Conservation (phyloP, 1,140 invertebrate genomes). For the Trialeurodes vaporariorum region DNA sequence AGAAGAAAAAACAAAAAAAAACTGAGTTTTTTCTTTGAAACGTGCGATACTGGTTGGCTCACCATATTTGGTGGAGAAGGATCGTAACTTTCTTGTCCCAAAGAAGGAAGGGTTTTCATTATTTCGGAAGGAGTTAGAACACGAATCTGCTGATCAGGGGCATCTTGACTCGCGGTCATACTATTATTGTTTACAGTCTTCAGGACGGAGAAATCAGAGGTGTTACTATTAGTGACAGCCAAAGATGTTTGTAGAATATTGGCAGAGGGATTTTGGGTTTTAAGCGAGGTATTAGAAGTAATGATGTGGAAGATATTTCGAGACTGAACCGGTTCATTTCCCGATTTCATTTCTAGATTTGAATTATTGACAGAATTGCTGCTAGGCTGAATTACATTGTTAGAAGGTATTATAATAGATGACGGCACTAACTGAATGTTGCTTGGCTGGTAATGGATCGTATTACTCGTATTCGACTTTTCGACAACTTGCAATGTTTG, state of each 20-base stretch:
- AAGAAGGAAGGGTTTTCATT: constrained; percentile 71
- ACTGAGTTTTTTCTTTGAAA: constrained; percentile 16
- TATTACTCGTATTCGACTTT: constrained; percentile 16
- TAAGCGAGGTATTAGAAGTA: constrained; percentile 32
- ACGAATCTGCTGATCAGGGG: constrained; percentile 62
- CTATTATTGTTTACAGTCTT: background rate
- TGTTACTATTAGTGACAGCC: background rate
- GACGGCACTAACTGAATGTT: constrained; percentile 26
- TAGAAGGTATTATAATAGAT: constrained; percentile 23
- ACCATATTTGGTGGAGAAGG: constrained; percentile 39
- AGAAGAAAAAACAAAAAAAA: constrained; percentile 16
- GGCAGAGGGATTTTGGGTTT: constrained; percentile 19
- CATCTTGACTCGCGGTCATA: background rate
- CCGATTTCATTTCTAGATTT: background rate
- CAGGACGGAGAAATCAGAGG: background rate
- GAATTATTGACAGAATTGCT: constrained; percentile 2
- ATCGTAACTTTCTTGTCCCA: constrained; percentile 56
- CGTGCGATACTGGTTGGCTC: constrained; percentile 33
- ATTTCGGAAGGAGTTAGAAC: constrained; percentile 75
- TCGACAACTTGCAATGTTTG: background rate
- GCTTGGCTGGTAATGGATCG: constrained; percentile 27
- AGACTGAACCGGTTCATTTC: background rate
- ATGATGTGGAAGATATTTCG: constrained; percentile 13
- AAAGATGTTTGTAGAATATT: background rate
- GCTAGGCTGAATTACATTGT: constrained; percentile 8